Conservation (phyloP, 1,140 invertebrate species). For the Drosophila pseudoobscura region DNA sequence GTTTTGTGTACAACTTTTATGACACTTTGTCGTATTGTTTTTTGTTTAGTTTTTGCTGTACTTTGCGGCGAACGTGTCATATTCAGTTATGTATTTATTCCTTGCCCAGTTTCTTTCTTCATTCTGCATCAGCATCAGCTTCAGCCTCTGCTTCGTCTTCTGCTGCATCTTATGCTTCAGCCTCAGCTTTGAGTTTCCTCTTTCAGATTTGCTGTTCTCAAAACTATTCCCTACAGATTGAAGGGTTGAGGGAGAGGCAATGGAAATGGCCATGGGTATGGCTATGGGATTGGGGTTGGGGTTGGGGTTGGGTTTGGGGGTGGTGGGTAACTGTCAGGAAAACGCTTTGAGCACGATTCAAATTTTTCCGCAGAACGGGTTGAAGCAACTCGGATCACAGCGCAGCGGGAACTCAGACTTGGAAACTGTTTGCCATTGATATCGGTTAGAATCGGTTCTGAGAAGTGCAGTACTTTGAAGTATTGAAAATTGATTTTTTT, state of each 20-base stretch:
- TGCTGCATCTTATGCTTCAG: conserved; percentile 27
- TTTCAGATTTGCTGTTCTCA: conserved; percentile 65
- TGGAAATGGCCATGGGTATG: no score
- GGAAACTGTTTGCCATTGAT: conserved; percentile 17
- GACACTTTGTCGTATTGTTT: conserved; percentile 80
- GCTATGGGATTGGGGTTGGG: no score
- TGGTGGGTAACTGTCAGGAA: conserved; percentile 42
- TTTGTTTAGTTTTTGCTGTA: conserved; percentile 52
- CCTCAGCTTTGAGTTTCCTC: conserved; percentile 59
- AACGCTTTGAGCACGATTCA: conserved; percentile 59
- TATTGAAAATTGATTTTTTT: conserved; percentile 18
- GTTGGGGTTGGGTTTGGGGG: no score
- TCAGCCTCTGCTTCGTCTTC: conserved; percentile 4
- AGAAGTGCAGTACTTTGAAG: background rate
- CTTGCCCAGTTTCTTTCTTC: conserved; percentile 29
- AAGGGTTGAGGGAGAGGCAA: background rate
- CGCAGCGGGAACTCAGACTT: conserved; percentile 8
- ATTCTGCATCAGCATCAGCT: background rate
- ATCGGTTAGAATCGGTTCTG: background rate
- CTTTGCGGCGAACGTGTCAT: conserved; percentile 78
- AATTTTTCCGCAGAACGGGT: conserved; percentile 27
- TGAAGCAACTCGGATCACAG: conserved; percentile 23
- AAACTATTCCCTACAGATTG: conserved; percentile 28
- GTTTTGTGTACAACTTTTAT: conserved; percentile 80
- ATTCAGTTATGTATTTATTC: conserved; percentile 81